Conservation (phyloP, 1,140 invertebrate species). For the Drosophila lowei region DNA sequence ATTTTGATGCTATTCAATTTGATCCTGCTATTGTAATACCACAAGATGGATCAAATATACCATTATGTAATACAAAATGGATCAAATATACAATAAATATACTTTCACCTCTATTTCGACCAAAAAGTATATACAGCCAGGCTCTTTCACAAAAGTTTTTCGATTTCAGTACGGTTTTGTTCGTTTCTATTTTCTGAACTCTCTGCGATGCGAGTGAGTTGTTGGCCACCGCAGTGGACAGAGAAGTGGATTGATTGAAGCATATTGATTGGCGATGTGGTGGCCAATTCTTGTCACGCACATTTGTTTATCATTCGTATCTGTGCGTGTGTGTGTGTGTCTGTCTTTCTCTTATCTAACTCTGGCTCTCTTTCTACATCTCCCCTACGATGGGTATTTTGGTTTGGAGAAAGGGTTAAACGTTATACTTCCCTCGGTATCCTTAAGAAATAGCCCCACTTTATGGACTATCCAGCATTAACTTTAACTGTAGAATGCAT, state of each 20-base stretch:
- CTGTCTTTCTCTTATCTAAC: constrained; percentile 26
- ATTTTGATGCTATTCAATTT: too few relatives aligned
- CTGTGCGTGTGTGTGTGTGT: too few relatives aligned
- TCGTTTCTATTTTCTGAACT: constrained; percentile 85
- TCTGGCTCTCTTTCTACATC: background rate
- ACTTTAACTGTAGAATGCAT: background rate
- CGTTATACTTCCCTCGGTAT: background rate
- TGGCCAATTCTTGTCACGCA: constrained; percentile 49
- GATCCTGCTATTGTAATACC: too few relatives aligned
- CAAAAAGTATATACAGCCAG: too few relatives aligned
- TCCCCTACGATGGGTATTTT: constrained; percentile 4
- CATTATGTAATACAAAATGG: too few relatives aligned
- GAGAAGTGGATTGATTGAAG: constrained; percentile 18
- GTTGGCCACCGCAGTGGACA: constrained; percentile 30
- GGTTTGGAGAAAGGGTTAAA: too few relatives aligned
- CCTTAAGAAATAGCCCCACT: background rate
- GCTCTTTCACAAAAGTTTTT: too few relatives aligned
- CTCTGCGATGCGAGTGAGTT: constrained; percentile 42
- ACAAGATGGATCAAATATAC: too few relatives aligned
- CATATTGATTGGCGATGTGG: constrained; percentile 52
- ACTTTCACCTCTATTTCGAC: too few relatives aligned
- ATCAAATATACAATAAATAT: too few relatives aligned
- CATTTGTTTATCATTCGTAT: constrained; percentile 53
- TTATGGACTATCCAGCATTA: background rate
- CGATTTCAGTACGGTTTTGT: too few relatives aligned